These are phyloP conservation scores for Aphelenchoides bicaudatus DNA, from an alignment of 2,888 invertebrate species.

Conservation along the genomic window DNA sequence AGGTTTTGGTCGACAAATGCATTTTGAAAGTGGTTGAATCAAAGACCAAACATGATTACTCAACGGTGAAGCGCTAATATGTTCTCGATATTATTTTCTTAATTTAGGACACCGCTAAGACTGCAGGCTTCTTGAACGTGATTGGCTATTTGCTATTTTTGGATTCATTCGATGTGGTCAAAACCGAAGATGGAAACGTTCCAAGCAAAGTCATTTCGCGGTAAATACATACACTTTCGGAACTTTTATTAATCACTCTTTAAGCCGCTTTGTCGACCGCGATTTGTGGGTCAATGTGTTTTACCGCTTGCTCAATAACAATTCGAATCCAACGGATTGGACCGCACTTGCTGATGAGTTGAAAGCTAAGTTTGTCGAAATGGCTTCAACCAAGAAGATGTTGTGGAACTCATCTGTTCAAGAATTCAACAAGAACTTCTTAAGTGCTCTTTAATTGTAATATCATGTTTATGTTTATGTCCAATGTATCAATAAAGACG, in stretches of 20 bases:
- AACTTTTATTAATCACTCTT: background rate
- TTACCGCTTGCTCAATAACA: background rate
- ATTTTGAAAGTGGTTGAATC: no score
- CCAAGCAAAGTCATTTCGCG: background rate
- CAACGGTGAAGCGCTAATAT: no score
- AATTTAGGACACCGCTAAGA: slow-evolving; percentile 2
- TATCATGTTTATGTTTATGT: no score
- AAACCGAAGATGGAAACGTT: background rate
- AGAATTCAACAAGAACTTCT: slow-evolving; percentile 12
- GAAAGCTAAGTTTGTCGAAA: background rate
- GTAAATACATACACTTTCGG: background rate
- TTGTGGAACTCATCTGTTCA: background rate
- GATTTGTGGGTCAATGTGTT: slow-evolving; percentile 1
- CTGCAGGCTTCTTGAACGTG: slow-evolving; percentile 2
- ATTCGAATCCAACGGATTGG: background rate
- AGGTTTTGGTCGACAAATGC: no score
- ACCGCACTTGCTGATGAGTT: background rate
- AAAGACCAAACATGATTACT: no score
- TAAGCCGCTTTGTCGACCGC: background rate
- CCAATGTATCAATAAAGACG: no score
- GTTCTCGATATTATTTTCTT: no score
- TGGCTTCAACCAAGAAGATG: background rate
- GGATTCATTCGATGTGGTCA: background rate
- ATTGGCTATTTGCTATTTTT: background rate
- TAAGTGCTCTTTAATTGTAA: no score